phyloP scores from a whole-genome alignment of 2,797 vertebrate genomes.

The Falco columbarius region DNA sequence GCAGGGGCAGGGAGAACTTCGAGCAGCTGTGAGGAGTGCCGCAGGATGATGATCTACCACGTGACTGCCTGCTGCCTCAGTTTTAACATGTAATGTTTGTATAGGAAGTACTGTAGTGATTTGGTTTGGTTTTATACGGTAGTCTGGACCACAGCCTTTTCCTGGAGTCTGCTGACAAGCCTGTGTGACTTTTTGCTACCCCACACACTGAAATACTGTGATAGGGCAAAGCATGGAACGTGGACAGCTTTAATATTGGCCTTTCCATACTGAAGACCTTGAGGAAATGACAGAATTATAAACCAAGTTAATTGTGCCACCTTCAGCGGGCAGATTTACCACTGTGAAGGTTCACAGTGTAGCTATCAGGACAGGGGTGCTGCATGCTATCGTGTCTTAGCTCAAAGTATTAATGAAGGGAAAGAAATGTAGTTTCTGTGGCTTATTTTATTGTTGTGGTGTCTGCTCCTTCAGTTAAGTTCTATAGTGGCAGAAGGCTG shows the following conservation, averaged over 20 bases:
- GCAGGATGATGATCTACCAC: background rate
- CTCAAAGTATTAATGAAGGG: background rate
- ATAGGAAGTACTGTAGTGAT: background rate
- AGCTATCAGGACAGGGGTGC: background rate
- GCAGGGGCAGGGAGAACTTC: background rate
- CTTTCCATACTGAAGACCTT: background rate
- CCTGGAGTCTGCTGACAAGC: background rate
- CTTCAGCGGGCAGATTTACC: background rate
- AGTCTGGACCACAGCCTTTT: background rate
- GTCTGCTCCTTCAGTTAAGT: background rate
- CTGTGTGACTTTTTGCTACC: background rate
- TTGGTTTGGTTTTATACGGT: background rate
- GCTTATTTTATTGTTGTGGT: background rate
- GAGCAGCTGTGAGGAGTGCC: background rate
- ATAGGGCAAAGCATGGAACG: background rate
- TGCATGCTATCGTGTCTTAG: background rate
- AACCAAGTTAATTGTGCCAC: background rate
- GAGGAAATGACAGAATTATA: background rate
- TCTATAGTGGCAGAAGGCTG: background rate
- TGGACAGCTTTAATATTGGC: background rate
- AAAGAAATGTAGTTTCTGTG: background rate
- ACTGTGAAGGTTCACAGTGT: fast-evolving
- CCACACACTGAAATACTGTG: background rate
- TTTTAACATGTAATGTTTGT: background rate
- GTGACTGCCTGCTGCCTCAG: background rate